A percentile compares a stretch with the other conserved stretches of the same genome.
Evolutionary conservation across 2,888 invertebrate species (phyloP).

Genomic region (Lepidochrysops patricia): DNA sequence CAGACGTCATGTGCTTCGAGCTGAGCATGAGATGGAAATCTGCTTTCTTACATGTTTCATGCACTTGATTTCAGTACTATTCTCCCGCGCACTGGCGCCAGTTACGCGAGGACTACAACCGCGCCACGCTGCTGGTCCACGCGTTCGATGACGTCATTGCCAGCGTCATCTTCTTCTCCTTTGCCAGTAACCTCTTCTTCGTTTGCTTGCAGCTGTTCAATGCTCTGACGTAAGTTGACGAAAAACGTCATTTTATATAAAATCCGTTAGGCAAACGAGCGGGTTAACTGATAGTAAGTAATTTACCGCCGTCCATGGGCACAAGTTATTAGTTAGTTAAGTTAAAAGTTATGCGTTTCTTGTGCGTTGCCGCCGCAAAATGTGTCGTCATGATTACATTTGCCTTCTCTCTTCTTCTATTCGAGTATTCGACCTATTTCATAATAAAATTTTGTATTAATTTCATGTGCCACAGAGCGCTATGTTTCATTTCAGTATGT

Average conservation of each 20-base stretch:
- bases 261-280: too few relatives aligned
- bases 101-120: conserved; percentile 76
- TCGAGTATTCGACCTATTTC: background rate
- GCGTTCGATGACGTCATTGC: conserved; percentile 75
- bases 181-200: conserved; percentile 79
- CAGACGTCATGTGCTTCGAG: too few relatives aligned
- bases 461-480: too few relatives aligned
- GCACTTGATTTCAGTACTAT: conserved; percentile 34
- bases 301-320: background rate
- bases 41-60: too few relatives aligned
- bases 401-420: too few relatives aligned
- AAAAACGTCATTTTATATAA: background rate
- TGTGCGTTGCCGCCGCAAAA: too few relatives aligned
- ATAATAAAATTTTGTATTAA: background rate
- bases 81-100: conserved; percentile 38
- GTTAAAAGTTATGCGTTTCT: background rate
- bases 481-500: too few relatives aligned
- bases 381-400: too few relatives aligned
- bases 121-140: conserved; percentile 70
- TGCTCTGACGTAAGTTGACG: conserved; percentile 69
- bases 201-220: conserved; percentile 80
- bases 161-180: conserved; percentile 74
- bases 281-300: too few relatives aligned
- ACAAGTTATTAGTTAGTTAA: background rate
- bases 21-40: too few relatives aligned